Base-by-base conservation (phyloP, 2,797 vertebrate species). In the Microtus obscurus region DNA sequence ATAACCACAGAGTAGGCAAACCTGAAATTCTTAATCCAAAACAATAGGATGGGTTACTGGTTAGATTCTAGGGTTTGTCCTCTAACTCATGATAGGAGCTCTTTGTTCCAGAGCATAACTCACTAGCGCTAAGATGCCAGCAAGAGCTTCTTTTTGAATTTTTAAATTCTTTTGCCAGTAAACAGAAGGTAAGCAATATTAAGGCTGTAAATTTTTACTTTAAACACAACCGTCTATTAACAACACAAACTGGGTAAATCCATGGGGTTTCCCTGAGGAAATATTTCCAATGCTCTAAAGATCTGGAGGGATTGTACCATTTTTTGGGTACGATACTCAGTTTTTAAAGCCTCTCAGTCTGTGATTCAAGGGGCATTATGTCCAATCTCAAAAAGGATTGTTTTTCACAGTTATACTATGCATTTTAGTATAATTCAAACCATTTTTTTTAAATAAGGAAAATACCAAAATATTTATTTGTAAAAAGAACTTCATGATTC, bases 181-280 rank as follows among this genome's bases (percentile, higher is more conserved):
- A 89, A 83, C 45, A 76, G 65, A 93, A 71, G 95, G 34, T 86
- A 78, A 74, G 74, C 97, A 97, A 93, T 96, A 71, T 96, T 98
- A 98, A 98, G 98, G 98, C 98, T 96, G 98, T 93, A 97, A 94
- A 94, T 97, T 96, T 97, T 90, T 93, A 37, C 87, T 96, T 90
- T 97, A 45, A 96, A 73, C 91, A 69, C 85, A 90, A 93, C 93
- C 94, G 74, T 96, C 91, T 87, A 23, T 93, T 34, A 91, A 96
- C 97, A 97, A 97, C 4, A 76, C 81, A 14, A 95, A n/a, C n/a
- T 91, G 91, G n/a, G 93, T 91, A 97, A 96, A 97, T 69, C 86
- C 76, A 86, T 31, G 29, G 69, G 87, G 43, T 83, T 93, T 53
- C 67, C 79, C 37, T 69, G 56, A 95, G 65, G 56, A 93, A 90